phyloP scores from a whole-genome alignment of 2,888 invertebrate genomes.

The Gymnosoma rotundatum region DNA sequence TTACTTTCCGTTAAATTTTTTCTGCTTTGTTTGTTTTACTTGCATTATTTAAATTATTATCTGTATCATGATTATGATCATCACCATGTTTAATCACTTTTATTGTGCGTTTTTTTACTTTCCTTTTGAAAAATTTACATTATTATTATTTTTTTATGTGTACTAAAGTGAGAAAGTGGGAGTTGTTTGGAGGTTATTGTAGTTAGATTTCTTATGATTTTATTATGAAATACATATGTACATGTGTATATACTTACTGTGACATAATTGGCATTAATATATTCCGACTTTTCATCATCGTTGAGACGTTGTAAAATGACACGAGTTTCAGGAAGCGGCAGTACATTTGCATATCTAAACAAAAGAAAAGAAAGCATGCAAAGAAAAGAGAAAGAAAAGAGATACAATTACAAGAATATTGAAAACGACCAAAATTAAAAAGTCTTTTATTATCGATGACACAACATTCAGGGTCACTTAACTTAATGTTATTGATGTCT shows the following conservation, averaged over 20 bases:
- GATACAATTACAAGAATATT: not conserved
- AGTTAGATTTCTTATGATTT: not conserved
- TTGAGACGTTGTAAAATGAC: constrained; percentile 89
- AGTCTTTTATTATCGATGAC: too few relatives aligned
- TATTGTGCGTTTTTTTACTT: not conserved
- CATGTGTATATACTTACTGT: constrained; percentile 88
- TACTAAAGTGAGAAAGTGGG: constrained; percentile 3
- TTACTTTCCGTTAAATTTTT: constrained; percentile 28
- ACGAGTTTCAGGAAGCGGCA: constrained; percentile 95
- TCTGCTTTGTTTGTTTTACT: constrained; percentile 31
- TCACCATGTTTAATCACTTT: constrained; percentile 45
- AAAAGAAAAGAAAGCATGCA: constrained; percentile 25
- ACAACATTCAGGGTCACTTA: too few relatives aligned
- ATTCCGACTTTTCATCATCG: constrained; percentile 91
- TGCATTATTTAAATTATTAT: constrained; percentile 28
- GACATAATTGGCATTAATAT: constrained; percentile 96
- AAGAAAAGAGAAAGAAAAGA: constrained; percentile 17
- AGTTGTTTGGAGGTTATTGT: not conserved
- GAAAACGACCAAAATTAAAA: not conserved
- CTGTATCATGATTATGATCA: constrained; percentile 28
- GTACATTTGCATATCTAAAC: constrained; percentile 93
- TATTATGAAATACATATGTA: not conserved
- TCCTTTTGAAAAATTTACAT: constrained; percentile 14
- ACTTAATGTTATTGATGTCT: too few relatives aligned
- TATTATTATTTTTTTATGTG: not conserved